A percentile compares a stretch with the other conserved stretches of the same genome.
phyloP scores from a whole-genome alignment of 1,140 invertebrate genomes.

The Leptinotarsa lineolata region DNA sequence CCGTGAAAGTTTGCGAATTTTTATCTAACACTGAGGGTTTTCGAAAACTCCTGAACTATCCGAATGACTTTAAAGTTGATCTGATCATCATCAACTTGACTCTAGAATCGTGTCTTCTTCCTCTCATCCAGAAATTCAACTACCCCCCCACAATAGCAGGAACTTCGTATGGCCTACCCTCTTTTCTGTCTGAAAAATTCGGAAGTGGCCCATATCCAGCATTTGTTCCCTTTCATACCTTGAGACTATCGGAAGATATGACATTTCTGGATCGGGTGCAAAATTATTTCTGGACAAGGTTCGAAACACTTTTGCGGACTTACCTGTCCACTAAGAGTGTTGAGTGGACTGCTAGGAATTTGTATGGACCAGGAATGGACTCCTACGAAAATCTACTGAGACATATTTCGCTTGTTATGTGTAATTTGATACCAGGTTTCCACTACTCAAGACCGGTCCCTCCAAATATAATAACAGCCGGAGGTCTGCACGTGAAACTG shows the following conservation, averaged over 20 bases:
- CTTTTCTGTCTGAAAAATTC: conserved; percentile 3
- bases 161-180: conserved; percentile 14
- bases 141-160: background rate
- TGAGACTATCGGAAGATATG: conserved; percentile 59
- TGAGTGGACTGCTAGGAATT: conserved; percentile 25
- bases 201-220: conserved; percentile 53
- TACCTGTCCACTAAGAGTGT: background rate
- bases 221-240: conserved; percentile 52
- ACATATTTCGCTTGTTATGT: conserved; percentile 31
- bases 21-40: conserved; percentile 7
- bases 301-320: conserved; percentile 20
- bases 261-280: conserved; percentile 54
- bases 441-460: conserved; percentile 31
- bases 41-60: conserved; percentile 1
- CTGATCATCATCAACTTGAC: conserved; percentile 17
- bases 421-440: conserved; percentile 15
- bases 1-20: conserved; percentile 22
- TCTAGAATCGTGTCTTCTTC: background rate
- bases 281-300: conserved; percentile 44
- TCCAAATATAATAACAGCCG: conserved; percentile 63
- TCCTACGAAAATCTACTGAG: conserved; percentile 33
- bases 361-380: conserved; percentile 34
- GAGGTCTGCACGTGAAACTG: conserved; percentile 61
- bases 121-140: conserved; percentile 17
- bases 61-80: conserved; percentile 18